Base-by-base conservation (phyloP, 1,140 invertebrate species). In the Caenorhabditis inopinata region DNA sequence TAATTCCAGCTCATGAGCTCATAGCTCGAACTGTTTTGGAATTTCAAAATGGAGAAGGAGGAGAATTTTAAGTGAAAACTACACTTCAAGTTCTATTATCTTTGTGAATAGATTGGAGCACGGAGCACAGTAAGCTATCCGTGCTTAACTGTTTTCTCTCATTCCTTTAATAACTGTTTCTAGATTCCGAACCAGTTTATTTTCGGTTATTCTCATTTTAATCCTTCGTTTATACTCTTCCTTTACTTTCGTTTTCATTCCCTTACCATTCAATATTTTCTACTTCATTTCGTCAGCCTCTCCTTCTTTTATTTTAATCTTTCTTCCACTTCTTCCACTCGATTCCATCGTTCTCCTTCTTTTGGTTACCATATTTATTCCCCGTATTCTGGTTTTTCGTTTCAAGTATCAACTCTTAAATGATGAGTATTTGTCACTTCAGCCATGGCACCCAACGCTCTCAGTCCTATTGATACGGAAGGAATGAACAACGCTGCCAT, bases 361-460 rank as follows among this genome's bases (percentile, higher is more conserved):
- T 53, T 53, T 23, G 1, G 21, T 25, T 25, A 48, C 47, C 47
- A 14, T 18, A 14, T 14, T 21, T n/a, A n/a, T 25, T 53, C 16
- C 21, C 11, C 6, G 21, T 25, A 25, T 51, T 25, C 6, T 11
- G 23, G 5, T 7, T 14, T 42, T 7, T 42, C 18, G 23, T 27
- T 12, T 62, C 53, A 62, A 62, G 53, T 62, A 32, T 29, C 16
- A 32, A 9, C 32, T 58, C 18, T 58, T n/a, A n/a, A n/a, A n/a
- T n/a, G n/a, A n/a, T n/a, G n/a, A 23, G 14, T 42, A 42, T 42
- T 51, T n/a, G n/a, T 51, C 4, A 21, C 11, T 51, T 25, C 7
- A 25, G 21, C 29, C 16, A 62, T 62, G 53, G 53, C 53, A 62
- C 53, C 53, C 53, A 62, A 62, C 53, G 53, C 53, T 62, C 53